Evolutionary conservation across 2,888 invertebrate species (phyloP).

Genomic region (Lasioglossum marginatum): DNA sequence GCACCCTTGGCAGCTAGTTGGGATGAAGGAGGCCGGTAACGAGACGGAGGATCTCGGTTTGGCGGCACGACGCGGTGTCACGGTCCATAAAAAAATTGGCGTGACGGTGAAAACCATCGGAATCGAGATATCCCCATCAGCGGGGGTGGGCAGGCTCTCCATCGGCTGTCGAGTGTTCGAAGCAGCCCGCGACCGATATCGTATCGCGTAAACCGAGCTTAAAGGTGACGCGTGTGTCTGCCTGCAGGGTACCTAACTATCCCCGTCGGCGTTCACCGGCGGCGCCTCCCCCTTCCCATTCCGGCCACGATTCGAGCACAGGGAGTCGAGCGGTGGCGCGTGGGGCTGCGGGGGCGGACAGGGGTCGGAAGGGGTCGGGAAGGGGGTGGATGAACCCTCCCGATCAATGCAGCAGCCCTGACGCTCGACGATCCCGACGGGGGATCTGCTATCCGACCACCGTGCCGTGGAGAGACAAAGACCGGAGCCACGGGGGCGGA

Average conservation of each 20-base stretch:
- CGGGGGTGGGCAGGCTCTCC: not conserved
- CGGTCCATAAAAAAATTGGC: not conserved
- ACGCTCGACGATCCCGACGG: slow-evolving; percentile 76
- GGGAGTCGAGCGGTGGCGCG: slow-evolving; percentile 1
- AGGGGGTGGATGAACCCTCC: slow-evolving; percentile 72
- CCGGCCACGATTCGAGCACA: slow-evolving; percentile 55
- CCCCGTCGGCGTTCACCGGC: slow-evolving; percentile 22
- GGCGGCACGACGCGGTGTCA: not conserved
- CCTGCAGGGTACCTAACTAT: slow-evolving; percentile 51
- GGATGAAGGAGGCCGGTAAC: not conserved
- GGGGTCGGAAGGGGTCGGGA: slow-evolving; percentile 16
- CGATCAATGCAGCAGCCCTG: slow-evolving; percentile 82
- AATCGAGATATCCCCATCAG: slow-evolving; percentile 17
- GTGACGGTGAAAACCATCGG: not conserved
- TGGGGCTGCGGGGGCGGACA: not conserved
- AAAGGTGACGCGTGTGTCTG: slow-evolving; percentile 60
- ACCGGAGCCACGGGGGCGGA: not conserved
- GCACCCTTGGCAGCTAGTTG: not conserved
- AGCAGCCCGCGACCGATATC: slow-evolving; percentile 28
- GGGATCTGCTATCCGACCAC: slow-evolving; percentile 51
- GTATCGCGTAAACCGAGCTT: slow-evolving; percentile 60
- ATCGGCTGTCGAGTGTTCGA: slow-evolving; percentile 18
- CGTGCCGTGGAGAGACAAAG: slow-evolving; percentile 36
- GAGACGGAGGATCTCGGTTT: not conserved
- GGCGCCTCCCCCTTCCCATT: slow-evolving; percentile 31